Evolutionary conservation across 2,113 vertebrate genomes (phyloP), one percentile per base, ranked within the genome.

Genomic region (Actenoides lindsayi): DNA sequence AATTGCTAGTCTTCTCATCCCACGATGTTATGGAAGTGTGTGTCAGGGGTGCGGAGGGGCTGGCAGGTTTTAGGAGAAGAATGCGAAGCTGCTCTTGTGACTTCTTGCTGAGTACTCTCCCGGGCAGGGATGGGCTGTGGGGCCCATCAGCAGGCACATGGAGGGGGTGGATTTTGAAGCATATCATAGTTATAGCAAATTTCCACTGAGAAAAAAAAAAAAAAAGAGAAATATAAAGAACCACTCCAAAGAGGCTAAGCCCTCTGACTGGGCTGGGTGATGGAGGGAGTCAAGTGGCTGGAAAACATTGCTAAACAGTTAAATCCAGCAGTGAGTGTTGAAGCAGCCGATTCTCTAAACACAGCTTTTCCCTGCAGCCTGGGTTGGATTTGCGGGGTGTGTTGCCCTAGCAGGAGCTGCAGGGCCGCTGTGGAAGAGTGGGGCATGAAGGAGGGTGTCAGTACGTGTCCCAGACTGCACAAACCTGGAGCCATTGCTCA

Each of bases 291-390:
- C 93, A 88, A 95, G 51, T 70, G 68, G 33, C 75, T 96, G 90
- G 92, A 95, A 93, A 95, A 94, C 83, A 83, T 86, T 93, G 88
- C 83, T 77, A 59, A 92, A 88, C 64, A 78, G 79, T 95, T 83
- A 88, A 94, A 93, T 59, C 68, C 75, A 90, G 60, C 31, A 54
- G 59, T 4, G 50, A 94, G 68, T n/a, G 28, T 33, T 3, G 33
- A 93, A 83, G 78, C 78, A 80, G 67, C 41, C 16, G 31, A 71
- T 90, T 90, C 46, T 77, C 79, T 81, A 89, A 95, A 94, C 74
- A 76, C 6, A 12, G 25, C 16, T 16, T 91, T 94, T 95, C 39
- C 56, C 84, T 77, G 63, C 71, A 83, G 37, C 44, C 54, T 14
- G 51, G 37, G 39, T 9, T 2, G 13, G 35, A 60, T 89, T 71